Conservation (phyloP, 2,888 invertebrate species). For the Blomia tropicalis region DNA sequence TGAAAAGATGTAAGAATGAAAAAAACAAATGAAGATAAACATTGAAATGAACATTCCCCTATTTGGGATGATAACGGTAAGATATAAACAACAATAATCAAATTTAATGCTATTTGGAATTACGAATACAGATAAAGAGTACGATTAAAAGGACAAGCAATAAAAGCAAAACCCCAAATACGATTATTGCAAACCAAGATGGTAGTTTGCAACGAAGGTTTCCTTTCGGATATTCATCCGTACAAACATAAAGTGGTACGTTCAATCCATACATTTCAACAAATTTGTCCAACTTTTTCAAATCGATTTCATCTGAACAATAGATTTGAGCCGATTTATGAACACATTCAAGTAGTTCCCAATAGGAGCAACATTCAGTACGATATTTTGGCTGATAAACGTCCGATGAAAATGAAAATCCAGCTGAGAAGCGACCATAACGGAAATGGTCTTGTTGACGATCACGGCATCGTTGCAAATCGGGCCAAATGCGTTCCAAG, state of each 20-base stretch:
- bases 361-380: constrained; percentile 19
- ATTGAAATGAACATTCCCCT: too few relatives aligned
- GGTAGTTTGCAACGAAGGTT: constrained; percentile 7
- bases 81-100: background rate
- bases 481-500: constrained; percentile 8
- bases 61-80: too few relatives aligned
- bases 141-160: constrained; percentile 1
- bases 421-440: background rate
- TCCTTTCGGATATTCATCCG: constrained; percentile 18
- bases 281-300: background rate
- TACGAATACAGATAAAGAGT: constrained; percentile 12
- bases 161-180: background rate
- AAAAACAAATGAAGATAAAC: too few relatives aligned
- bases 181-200: constrained; percentile 6
- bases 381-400: constrained; percentile 8
- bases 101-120: background rate
- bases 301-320: constrained; percentile 13
- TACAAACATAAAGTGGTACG: background rate
- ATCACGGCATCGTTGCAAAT: constrained; percentile 11
- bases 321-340: background rate
- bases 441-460: constrained; percentile 2
- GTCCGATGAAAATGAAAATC: constrained; percentile 1
- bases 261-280: background rate
- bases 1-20: too few relatives aligned
- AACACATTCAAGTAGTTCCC: constrained; percentile 18